Evolutionary conservation across 2,113 vertebrate species (phyloP), one percentile per base, ranked within the genome.

Genomic region (Maccullochella peelii): DNA sequence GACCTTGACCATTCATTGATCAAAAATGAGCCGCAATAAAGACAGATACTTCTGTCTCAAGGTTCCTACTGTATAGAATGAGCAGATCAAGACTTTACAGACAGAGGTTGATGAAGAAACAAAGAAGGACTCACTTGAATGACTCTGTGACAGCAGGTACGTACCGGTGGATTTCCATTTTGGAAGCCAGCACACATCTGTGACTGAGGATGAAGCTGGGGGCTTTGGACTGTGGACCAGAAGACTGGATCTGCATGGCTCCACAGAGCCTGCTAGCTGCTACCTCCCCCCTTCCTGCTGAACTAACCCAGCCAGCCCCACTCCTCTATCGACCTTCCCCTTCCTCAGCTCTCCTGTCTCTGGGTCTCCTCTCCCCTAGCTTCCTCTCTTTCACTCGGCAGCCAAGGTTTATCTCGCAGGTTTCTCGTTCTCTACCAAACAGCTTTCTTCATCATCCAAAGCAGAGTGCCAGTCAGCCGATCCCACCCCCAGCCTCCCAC

Each of bases 131-230:
- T 69, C 54, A 42, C 57, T 25, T 6, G 47, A 73, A 70, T 10
- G 47, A 38, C 67, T 21, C 10, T 25, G n/a, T 49, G 73, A 36
- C 66, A 44, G 75, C 50, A 66, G 76, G 68, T 92, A 94, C 93
- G 1, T 93, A 94, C 92, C 92, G 88, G 75, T 92, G 91, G 61
- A 91, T 82, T 86, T 94, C 93, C 93, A 93, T 94, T 80, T 90
- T 88, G 73, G 86, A 88, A 47, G 78, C 79, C 68, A 85, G 78
- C 25, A 73, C 76, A 78, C 92, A 93, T 94, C 90, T 91, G 80
- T 87, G 90, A 68, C 27, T 58, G 77, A 91, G 89, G 83, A 88
- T 44, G 75, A 88, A 86, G 76, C 69, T 79, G 73, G 85, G 87
- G 72, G 82, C 73, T 85, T 83, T 90, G 69, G 84, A 86, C 57